Evolutionary conservation across 2,797 vertebrate genomes (phyloP).

Genomic region (Numenius phaeopus): DNA sequence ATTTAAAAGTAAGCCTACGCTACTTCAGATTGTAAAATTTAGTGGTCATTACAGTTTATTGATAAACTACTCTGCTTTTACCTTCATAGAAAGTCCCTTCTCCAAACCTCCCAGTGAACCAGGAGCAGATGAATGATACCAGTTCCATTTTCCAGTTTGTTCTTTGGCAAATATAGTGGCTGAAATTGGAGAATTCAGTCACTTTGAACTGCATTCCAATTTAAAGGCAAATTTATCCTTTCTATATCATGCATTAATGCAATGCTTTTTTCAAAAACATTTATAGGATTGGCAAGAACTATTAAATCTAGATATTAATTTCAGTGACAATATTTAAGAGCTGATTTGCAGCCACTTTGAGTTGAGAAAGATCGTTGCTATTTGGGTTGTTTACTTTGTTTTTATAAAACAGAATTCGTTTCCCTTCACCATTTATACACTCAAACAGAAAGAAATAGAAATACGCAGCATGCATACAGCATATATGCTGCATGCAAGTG

Average conservation of each 20-base stretch:
- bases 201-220: conserved; percentile 84
- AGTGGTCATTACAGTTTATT: neutral
- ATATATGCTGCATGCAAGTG: neutral
- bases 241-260: conserved; percentile 85
- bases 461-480: neutral
- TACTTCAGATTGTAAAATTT: neutral
- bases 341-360: conserved; percentile 89
- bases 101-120: conserved; percentile 42
- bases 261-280: conserved; percentile 80
- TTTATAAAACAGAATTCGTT: neutral
- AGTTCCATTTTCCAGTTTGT: conserved; percentile 85
- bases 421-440: neutral
- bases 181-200: conserved; percentile 83
- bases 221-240: conserved; percentile 82
- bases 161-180: conserved; percentile 82
- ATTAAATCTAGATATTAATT: conserved; percentile 75
- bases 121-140: conserved; percentile 80
- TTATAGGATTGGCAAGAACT: conserved; percentile 76
- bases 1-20: neutral
- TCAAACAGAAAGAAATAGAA: neutral
- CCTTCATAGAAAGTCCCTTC: neutral
- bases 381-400: neutral
- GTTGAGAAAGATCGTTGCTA: conserved; percentile 48
- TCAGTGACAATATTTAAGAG: conserved; percentile 79
- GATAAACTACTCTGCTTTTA: conserved; percentile 27